These are phyloP conservation scores for Regulus satrapa DNA, from an alignment of 2,113 vertebrate species.

Conservation along the genomic window DNA sequence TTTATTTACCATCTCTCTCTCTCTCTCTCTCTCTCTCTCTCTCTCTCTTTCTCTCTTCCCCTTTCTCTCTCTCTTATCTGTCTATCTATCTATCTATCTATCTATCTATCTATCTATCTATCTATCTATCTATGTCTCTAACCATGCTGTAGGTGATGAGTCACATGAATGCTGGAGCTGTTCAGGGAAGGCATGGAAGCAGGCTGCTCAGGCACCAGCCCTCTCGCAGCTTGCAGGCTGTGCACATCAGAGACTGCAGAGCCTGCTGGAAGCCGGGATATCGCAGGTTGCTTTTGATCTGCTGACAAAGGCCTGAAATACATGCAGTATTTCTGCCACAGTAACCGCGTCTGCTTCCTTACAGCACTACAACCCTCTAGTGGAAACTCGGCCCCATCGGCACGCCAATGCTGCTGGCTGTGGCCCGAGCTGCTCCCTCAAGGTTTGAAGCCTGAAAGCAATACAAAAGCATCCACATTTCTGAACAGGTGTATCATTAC, in stretches of 20 bases:
- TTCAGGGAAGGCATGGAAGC: background rate
- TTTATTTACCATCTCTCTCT: background rate
- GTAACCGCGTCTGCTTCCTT: background rate
- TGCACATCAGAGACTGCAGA: background rate
- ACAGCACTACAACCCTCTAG: constrained; percentile 61
- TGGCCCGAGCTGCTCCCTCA: rapidly evolving
- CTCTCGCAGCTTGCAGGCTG: background rate
- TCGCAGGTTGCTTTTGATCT: constrained; percentile 8
- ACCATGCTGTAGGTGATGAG: background rate
- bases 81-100: background rate
- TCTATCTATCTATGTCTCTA: background rate
- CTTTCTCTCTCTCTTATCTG: background rate
- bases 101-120: rapidly evolving
- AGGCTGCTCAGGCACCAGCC: background rate
- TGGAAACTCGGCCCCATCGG: background rate
- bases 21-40: background rate
- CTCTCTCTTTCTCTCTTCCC: too few species aligned
- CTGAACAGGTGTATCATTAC: background rate
- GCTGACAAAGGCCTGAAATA: constrained; percentile 32
- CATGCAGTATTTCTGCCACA: background rate
- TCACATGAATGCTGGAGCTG: background rate
- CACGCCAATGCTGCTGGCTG: rapidly evolving
- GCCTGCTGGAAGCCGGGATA: constrained; percentile 1
- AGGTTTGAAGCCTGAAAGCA: background rate
- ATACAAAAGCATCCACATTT: background rate